Base-by-base conservation (phyloP, 2,888 invertebrate genomes). In the Pinctada fucata region DNA sequence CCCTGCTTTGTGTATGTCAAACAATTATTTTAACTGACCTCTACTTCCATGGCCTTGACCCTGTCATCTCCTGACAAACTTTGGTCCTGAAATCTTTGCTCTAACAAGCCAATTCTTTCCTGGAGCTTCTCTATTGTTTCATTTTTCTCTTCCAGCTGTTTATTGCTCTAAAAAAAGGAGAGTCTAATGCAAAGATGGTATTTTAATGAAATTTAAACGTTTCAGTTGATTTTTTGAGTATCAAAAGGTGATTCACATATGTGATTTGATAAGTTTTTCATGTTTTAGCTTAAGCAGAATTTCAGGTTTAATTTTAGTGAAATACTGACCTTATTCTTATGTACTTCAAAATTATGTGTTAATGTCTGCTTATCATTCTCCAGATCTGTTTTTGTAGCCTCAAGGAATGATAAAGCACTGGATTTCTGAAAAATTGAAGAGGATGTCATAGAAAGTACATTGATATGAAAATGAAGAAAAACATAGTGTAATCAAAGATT, bases 111-210 rank as follows among this genome's bases (percentile, higher is more conserved):
- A 88, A 94, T 93, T 92, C 95, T 91, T 92, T 95, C 94, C 91
- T 95, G 91, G 91, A 96, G 93, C 91, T 96, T 96, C 0, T 95
- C 94, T 49, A 95, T 95, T 86, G 96, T 95, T 87, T 89, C 89
- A 77, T 88, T 87, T 75, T 91, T 90, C 82, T 91, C 91, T 69
- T 88, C 85, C 49, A 89, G 72, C 45, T 85, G 80, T 72, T 87
- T 88, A 72, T 80, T 85, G 3, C 85, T 85, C 90, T 90, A 81
- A 2, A 83, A 83, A 75, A 71, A 31, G n/a, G n/a, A 50, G 3
- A 71, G n/a, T 66, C 10, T 6, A 8, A 58, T 58, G 58, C 13
- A 58, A 10, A 10, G 8, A 58, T 13, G 13, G 58, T 58, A 8
- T 13, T 50, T n/a, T 16, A 69, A 5, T 49, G 50, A 49, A 31